Evolutionary conservation across 2,113 vertebrate genomes (phyloP), one percentile per base, ranked within the genome.

Genomic region (Paratilapia polleni): DNA sequence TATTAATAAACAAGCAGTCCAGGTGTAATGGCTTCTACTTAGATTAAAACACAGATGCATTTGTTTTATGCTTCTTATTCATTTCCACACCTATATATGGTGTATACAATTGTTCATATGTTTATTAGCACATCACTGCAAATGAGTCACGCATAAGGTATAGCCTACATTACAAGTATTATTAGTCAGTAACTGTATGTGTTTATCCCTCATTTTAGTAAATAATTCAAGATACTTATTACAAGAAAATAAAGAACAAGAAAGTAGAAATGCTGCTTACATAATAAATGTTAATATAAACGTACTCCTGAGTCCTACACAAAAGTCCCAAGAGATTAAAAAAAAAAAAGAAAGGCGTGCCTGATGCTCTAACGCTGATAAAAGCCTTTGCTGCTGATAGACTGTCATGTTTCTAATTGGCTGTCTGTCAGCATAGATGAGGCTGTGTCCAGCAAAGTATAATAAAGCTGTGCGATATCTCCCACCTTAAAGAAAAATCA

Each of bases 401-500:
- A 36, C 66, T 81, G 28, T 62, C 31, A 20, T 36, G 14, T 61
- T 61, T 43, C 10, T 31, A 54, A 73, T 73, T 73, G 47, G 4
- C 26, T 68, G 22, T 28, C 64, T 73, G 15, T 73, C 28, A 73
- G 68, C 26, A 73, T 26, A 54, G 11, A 73, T 31, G 68, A 52
- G 47, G 4, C 47, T 73, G 26, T 54, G 1, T 73, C 17, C 47
- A 17, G 68, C 19, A 54, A 73, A 70, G 14, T 60, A 85, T 36
- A 59, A 61, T 12, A 52, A 70, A 2, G 28, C 13, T 73, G 20
- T 26, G 9, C 28, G 28, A 17, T 38, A 63, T 81, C 34, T 83
- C 17, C 74, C 17, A 31, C 4, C 56, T 80, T 38, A 68, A 52
- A 84, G 7, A 78, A 17, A 36, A 36, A 76, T 66, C 61, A 88